A percentile compares a stretch with the other conserved stretches of the same genome.
These are phyloP conservation scores for Heterohyrax brucei DNA, from an alignment of 2,797 vertebrate species.

Conservation along the genomic window DNA sequence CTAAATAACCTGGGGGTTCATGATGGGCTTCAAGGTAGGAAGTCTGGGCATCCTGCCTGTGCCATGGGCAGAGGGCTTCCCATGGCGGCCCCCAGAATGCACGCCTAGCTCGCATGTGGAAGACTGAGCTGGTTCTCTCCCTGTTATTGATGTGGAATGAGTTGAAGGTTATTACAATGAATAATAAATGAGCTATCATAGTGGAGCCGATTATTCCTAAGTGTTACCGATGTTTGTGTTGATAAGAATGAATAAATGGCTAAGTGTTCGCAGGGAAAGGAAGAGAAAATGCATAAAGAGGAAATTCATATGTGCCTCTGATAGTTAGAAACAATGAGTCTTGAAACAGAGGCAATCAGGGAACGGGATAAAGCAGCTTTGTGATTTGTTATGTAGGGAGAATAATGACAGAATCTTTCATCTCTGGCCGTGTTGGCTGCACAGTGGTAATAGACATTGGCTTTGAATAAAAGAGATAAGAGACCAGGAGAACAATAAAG, in stretches of 20 bases:
- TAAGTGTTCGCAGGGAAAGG: conserved; percentile 80
- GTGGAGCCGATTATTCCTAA: conserved; percentile 86
- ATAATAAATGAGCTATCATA: conserved; percentile 86
- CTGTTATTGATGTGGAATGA: conserved; percentile 77
- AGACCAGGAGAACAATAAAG: conserved; percentile 85
- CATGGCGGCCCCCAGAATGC: neutral
- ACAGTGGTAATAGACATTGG: conserved; percentile 87
- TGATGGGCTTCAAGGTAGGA: neutral
- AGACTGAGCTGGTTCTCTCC: conserved; percentile 24
- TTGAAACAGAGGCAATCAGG: conserved; percentile 85
- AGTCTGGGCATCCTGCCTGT: neutral
- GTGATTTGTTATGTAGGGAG: conserved; percentile 86
- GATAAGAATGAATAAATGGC: conserved; percentile 88
- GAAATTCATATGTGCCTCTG: conserved; percentile 87
- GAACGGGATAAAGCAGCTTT: conserved; percentile 84
- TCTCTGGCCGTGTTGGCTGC: conserved; percentile 88
- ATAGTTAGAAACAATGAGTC: conserved; percentile 89
- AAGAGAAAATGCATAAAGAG: conserved; percentile 82
- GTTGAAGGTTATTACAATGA: conserved; percentile 86
- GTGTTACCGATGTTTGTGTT: conserved; percentile 85
- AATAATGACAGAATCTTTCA: conserved; percentile 89
- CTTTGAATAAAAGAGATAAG: conserved; percentile 89
- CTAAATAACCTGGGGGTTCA: neutral
- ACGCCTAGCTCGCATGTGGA: neutral
- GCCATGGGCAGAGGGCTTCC: conserved; percentile 12